These are phyloP conservation scores for Augochlorella aurata DNA, from an alignment of 2,888 invertebrate genomes.

Conservation along the genomic window DNA sequence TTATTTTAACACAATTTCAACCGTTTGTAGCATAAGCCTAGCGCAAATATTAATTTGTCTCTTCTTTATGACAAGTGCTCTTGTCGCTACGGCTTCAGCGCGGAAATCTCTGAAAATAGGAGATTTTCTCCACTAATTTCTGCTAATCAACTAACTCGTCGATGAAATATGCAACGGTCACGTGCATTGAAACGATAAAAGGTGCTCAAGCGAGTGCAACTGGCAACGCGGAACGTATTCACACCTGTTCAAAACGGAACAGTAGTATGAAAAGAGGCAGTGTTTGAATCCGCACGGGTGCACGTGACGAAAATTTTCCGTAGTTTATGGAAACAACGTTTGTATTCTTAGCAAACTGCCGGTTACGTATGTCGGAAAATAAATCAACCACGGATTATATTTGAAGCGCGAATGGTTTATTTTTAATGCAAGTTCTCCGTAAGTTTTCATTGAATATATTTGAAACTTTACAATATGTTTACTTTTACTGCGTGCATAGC, in stretches of 20 bases:
- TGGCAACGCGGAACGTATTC: not conserved
- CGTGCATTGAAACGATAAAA: not conserved
- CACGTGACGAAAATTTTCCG: not conserved
- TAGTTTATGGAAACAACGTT: not conserved
- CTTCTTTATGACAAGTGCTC: not conserved
- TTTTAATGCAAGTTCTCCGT: not conserved
- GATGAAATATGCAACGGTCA: not conserved
- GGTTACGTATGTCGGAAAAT: slow-evolving; percentile 27
- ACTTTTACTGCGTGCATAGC: not conserved
- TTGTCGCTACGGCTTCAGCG: not conserved
- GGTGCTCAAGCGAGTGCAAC: not conserved
- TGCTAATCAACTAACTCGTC: not conserved
- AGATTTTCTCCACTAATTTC: not conserved
- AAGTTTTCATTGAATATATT: not conserved
- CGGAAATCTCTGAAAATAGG: not conserved
- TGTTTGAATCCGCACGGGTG: not conserved
- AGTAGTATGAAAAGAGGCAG: not conserved
- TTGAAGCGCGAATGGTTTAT: slow-evolving; percentile 25
- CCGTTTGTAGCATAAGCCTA: not conserved
- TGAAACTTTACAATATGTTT: not conserved
- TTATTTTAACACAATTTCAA: too few relatives aligned
- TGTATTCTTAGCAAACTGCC: not conserved
- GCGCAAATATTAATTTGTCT: not conserved
- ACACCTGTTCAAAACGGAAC: not conserved
- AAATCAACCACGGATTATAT: slow-evolving; percentile 17